phyloP scores from a whole-genome alignment of 1,140 invertebrate species.

The Sarcophaga peregrina region DNA sequence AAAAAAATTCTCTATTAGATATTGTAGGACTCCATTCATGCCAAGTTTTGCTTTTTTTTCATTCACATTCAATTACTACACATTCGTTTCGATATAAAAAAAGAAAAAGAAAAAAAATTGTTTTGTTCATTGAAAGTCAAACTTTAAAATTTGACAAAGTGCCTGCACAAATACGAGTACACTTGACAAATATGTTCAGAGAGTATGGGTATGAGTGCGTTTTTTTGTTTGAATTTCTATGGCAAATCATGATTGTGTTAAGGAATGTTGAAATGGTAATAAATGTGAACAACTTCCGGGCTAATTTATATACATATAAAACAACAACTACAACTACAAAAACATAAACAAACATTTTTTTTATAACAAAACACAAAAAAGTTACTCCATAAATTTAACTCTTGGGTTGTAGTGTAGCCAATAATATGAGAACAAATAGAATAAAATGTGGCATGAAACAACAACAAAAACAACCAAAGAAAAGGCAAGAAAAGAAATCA shows the following conservation, averaged over 20 bases:
- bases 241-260: too few relatives aligned
- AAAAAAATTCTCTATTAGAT: too few relatives aligned
- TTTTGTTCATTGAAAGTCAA: conserved; percentile 3
- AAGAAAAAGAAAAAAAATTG: too few relatives aligned
- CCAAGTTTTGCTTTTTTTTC: too few relatives aligned
- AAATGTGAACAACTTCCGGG: too few relatives aligned
- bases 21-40: too few relatives aligned
- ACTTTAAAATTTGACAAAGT: conserved; percentile 25
- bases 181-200: neutral
- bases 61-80: neutral
- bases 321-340: neutral
- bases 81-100: too few relatives aligned
- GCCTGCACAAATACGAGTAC: neutral
- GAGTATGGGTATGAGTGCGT: neutral
- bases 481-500: neutral
- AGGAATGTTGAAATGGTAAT: too few relatives aligned
- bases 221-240: too few relatives aligned
- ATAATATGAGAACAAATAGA: neutral
- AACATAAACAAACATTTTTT: too few relatives aligned
- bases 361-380: neutral
- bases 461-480: too few relatives aligned
- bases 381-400: conserved; percentile 12
- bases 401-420: neutral
- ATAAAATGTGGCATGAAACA: too few relatives aligned
- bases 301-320: neutral